Evolutionary conservation across 2,888 invertebrate genomes (phyloP).

Genomic region (Drosophila conformis): DNA sequence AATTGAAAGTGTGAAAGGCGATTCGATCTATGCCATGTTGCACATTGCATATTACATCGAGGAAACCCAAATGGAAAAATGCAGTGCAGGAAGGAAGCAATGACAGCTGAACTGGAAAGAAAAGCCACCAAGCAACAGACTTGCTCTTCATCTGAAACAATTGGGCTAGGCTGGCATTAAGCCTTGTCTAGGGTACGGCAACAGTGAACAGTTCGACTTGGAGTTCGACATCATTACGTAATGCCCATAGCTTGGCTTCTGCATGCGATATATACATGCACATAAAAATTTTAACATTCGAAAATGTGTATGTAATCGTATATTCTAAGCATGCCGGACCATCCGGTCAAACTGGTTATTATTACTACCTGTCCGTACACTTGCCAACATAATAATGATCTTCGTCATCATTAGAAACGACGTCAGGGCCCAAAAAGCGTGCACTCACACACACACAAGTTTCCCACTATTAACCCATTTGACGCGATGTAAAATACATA

Average conservation of each 20-base stretch:
- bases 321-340: constrained; percentile 66
- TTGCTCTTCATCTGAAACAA: not conserved
- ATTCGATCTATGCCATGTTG: not conserved
- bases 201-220: constrained; percentile 2
- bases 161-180: not conserved
- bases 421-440: constrained; percentile 49
- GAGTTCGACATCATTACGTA: constrained; percentile 37
- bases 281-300: not conserved
- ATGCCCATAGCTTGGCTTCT: constrained; percentile 21
- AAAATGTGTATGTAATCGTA: constrained; percentile 4
- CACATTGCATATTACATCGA: not conserved
- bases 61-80: not conserved
- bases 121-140: constrained; percentile 11
- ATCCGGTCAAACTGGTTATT: constrained; percentile 73
- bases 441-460: constrained; percentile 28
- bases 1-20: not conserved
- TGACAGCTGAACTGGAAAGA: constrained; percentile 7
- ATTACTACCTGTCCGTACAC: constrained; percentile 53
- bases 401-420: constrained; percentile 22
- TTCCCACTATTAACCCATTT: constrained; percentile 77
- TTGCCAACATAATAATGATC: constrained; percentile 34
- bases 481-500: constrained; percentile 66
- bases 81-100: constrained; percentile 15
- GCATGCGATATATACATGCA: not conserved
- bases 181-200: not conserved